phyloP scores from a whole-genome alignment of 37 sponge, comb jelly and placozoan genomes.

The Agelas oroides region DNA sequence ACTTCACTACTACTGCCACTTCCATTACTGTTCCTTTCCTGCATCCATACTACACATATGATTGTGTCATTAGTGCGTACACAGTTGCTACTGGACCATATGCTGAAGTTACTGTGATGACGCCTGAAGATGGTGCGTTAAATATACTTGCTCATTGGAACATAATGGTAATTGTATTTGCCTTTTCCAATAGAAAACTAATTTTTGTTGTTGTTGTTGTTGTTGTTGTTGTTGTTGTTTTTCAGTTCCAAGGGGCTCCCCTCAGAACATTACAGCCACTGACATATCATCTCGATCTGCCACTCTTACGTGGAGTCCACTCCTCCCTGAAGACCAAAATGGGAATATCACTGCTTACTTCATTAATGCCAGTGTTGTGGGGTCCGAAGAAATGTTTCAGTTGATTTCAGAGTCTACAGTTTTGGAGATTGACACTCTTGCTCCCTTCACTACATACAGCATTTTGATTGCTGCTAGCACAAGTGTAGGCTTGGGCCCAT shows the following conservation, averaged over 20 bases:
- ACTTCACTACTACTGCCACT: background rate
- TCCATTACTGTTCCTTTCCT: conserved; percentile 18
- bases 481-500: conserved; percentile 8
- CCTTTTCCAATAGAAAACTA: too few species aligned
- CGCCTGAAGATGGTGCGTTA: conserved; percentile 49
- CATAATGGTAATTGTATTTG: too few species aligned
- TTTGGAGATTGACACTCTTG: background rate
- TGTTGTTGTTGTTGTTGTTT: background rate
- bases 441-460: conserved; percentile 2
- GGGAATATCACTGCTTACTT: conserved; percentile 17
- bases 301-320: conserved; percentile 10
- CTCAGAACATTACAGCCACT: background rate
- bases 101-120: background rate
- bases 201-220: too few species aligned
- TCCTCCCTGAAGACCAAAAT: conserved; percentile 15
- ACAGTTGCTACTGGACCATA: conserved; percentile 49
- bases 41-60: conserved; percentile 45
- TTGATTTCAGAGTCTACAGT: background rate
- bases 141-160: background rate
- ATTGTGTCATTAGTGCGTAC: conserved; percentile 20
- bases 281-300: too few species aligned
- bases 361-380: too few species aligned
- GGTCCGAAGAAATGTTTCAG: background rate
- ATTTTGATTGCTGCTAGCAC: conserved; percentile 13
- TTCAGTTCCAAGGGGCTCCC: conserved; percentile 14